Percentiles rank a stretch among this genome's conserved stretches.
Conservation (phyloP, 2,797 vertebrate species). For the Danio kyathit region DNA sequence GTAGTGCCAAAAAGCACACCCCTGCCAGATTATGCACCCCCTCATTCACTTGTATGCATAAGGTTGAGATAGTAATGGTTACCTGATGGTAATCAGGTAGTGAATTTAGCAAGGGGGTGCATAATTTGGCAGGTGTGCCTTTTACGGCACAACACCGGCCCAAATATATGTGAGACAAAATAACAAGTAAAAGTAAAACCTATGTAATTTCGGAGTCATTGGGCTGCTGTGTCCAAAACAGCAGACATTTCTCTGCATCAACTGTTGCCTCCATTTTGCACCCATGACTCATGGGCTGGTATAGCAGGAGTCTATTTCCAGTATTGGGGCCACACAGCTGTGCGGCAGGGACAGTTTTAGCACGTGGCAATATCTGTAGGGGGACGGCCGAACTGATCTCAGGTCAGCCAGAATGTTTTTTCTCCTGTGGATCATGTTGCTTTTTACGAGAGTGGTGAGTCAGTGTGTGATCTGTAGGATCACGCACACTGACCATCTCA, state of each 20-base stretch:
- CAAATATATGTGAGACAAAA: background rate
- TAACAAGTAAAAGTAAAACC: background rate
- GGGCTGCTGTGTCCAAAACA: slow-evolving; percentile 36
- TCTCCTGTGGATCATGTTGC: background rate
- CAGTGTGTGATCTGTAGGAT: background rate
- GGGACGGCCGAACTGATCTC: slow-evolving; percentile 52
- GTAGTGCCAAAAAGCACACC: too few species aligned
- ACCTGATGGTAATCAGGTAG: too few species aligned
- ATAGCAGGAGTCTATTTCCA: slow-evolving; percentile 76
- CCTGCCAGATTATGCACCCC: too few species aligned
- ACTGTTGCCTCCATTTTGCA: slow-evolving; percentile 73
- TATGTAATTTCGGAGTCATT: slow-evolving; percentile 24
- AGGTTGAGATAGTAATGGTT: too few species aligned
- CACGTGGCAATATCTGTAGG: slow-evolving; percentile 54
- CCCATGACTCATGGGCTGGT: slow-evolving; percentile 71
- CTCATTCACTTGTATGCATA: too few species aligned
- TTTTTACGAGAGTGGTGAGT: slow-evolving; percentile 45
- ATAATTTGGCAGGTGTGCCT: too few species aligned
- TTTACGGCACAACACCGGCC: too few species aligned
- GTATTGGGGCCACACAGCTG: slow-evolving; percentile 78
- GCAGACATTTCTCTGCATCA: slow-evolving; percentile 63
- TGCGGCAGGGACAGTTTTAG: slow-evolving; percentile 66
- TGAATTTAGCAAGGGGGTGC: too few species aligned
- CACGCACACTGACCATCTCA: background rate
- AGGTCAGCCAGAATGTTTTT: slow-evolving; percentile 15